phyloP scores from a whole-genome alignment of 2,797 vertebrate genomes.

The Percopsis omiscomaycus region DNA sequence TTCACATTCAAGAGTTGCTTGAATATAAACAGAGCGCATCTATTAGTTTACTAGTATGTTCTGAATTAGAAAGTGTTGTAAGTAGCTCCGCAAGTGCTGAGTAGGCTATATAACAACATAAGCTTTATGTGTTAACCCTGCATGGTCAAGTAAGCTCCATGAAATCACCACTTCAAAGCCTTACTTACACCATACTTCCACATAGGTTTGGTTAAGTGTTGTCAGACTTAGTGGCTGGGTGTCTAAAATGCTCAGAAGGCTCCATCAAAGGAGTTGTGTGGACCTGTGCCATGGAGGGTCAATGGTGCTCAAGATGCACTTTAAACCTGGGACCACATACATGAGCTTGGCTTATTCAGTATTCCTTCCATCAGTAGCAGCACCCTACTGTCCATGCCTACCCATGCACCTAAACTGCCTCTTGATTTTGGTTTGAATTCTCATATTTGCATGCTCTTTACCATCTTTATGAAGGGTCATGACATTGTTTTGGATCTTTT shows the following conservation, averaged over 20 bases:
- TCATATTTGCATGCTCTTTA: not conserved
- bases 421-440: slow-evolving; percentile 1
- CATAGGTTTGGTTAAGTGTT: slow-evolving; percentile 14
- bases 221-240: slow-evolving; percentile 37
- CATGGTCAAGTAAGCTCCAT: slow-evolving; percentile 18
- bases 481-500: not conserved
- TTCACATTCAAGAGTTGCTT: too few relatives aligned
- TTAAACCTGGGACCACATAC: slow-evolving; percentile 27
- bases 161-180: slow-evolving; percentile 33
- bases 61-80: too few relatives aligned
- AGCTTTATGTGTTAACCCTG: slow-evolving; percentile 1
- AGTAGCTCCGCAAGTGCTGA: not conserved
- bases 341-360: slow-evolving; percentile 14
- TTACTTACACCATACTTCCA: slow-evolving; percentile 1
- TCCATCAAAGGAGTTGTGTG: slow-evolving; percentile 44
- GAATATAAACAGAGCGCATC: not conserved
- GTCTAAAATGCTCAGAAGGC: slow-evolving; percentile 33
- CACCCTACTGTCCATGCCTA: not conserved
- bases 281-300: slow-evolving; percentile 23
- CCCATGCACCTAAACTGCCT: not conserved
- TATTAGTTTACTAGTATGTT: too few relatives aligned
- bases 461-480: not conserved
- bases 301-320: slow-evolving; percentile 25
- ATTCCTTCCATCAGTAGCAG: slow-evolving; percentile 1
- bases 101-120: not conserved